A percentile compares a stretch with the other conserved stretches of the same genome.
These are phyloP conservation scores for Cerceris ruficornis DNA, from an alignment of 2,888 invertebrate genomes.

Conservation along the genomic window DNA sequence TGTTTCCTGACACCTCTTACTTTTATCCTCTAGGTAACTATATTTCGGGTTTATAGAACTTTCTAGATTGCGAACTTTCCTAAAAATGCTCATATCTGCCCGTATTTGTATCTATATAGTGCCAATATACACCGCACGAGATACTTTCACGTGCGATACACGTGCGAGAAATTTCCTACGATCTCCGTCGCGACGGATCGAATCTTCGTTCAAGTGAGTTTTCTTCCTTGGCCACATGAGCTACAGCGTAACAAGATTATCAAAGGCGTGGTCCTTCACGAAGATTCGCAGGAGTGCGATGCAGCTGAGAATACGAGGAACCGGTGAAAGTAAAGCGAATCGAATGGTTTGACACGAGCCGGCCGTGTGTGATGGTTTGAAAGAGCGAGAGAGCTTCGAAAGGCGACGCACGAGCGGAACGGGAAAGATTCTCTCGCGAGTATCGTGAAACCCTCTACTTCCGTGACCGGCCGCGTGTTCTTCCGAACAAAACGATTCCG, in stretches of 20 bases:
- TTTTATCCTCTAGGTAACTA: no score
- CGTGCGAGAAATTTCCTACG: no score
- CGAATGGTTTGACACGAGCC: conserved; percentile 24
- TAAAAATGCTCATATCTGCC: no score
- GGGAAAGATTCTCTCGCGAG: conserved; percentile 31
- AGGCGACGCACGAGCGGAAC: conserved; percentile 38
- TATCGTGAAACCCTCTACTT: conserved; percentile 34
- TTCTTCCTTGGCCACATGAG: not conserved
- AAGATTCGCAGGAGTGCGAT: not conserved
- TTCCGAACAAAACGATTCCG: conserved; percentile 5
- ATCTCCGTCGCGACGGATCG: no score
- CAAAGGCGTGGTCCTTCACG: not conserved
- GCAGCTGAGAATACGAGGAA: conserved; percentile 4
- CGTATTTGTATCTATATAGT: not conserved
- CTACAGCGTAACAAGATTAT: not conserved
- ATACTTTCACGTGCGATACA: no score
- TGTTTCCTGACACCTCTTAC: no score
- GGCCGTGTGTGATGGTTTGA: conserved; percentile 22
- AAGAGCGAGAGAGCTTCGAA: conserved; percentile 34
- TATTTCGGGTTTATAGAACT: no score
- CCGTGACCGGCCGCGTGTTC: conserved; percentile 31
- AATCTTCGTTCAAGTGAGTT: no score
- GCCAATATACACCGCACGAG: no score
- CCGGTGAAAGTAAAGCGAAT: conserved; percentile 75
- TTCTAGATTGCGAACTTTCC: no score